Evolutionary conservation across 2,888 invertebrate genomes (phyloP).

Genomic region (Griposia aprilina): DNA sequence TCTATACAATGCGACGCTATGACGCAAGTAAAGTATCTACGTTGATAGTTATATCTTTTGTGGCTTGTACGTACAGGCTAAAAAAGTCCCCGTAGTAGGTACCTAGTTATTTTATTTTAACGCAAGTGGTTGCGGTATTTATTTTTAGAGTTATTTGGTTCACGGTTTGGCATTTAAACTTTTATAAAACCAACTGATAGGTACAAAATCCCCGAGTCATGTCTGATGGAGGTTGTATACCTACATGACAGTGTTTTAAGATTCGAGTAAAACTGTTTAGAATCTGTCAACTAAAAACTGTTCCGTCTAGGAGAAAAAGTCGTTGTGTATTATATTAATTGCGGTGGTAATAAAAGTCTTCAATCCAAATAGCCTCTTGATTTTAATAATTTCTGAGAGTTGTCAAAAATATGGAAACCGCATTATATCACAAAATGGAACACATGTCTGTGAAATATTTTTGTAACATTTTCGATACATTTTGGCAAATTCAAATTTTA

Average conservation of each 20-base stretch:
- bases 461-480: neutral
- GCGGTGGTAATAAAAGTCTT: no score
- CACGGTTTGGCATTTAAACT: neutral
- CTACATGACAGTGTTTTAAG: no score
- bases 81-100: neutral
- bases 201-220: neutral
- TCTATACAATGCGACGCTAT: neutral
- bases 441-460: neutral
- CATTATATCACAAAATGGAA: neutral
- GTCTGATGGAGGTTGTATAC: no score
- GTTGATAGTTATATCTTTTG: neutral
- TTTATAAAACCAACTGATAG: neutral
- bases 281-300: no score
- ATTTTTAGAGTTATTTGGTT: neutral
- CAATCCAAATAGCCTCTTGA: no score
- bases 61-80: no score
- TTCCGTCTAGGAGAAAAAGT: no score
- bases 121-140: neutral
- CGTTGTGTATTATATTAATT: no score
- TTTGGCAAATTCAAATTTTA: neutral
- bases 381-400: no score
- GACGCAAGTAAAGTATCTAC: neutral
- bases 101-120: constrained; percentile 1
- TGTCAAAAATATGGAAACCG: constrained; percentile 8
- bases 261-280: no score